Conservation (phyloP, 2,888 invertebrate genomes). For the Eilema depressum region DNA sequence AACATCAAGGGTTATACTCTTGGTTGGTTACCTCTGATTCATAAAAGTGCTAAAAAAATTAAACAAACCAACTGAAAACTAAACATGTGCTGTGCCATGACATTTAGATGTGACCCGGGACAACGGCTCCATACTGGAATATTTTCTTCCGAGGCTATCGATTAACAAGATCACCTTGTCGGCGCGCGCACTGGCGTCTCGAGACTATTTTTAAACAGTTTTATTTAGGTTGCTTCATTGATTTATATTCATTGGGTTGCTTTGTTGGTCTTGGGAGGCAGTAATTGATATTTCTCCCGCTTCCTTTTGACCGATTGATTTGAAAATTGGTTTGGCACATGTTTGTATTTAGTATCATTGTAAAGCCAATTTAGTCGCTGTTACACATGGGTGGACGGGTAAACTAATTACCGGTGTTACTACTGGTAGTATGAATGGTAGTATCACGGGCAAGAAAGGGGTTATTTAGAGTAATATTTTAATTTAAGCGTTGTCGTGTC, state of each 20-base stretch:
- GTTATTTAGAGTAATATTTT: too few species aligned
- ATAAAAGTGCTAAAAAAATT: neutral
- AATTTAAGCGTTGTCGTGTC: too few species aligned
- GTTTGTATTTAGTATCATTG: neutral
- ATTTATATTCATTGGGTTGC: too few species aligned
- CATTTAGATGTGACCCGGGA: neutral
- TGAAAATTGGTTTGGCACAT: neutral
- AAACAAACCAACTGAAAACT: neutral
- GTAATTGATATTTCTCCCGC: neutral
- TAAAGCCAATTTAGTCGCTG: too few species aligned
- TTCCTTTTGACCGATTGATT: neutral
- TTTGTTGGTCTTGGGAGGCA: neutral
- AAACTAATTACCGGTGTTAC: too few species aligned
- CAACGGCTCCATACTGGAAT: neutral
- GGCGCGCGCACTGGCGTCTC: neutral
- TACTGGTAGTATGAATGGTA: too few species aligned
- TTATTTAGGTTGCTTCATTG: neutral
- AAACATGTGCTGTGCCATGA: neutral
- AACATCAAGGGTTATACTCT: neutral
- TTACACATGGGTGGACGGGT: too few species aligned
- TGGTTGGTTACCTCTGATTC: too few species aligned
- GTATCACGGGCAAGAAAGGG: too few species aligned
- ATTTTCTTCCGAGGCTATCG: neutral
- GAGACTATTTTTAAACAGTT: neutral
- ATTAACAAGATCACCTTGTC: neutral